Conservation (phyloP, 2,797 vertebrate species). For the Delichon dasypus region DNA sequence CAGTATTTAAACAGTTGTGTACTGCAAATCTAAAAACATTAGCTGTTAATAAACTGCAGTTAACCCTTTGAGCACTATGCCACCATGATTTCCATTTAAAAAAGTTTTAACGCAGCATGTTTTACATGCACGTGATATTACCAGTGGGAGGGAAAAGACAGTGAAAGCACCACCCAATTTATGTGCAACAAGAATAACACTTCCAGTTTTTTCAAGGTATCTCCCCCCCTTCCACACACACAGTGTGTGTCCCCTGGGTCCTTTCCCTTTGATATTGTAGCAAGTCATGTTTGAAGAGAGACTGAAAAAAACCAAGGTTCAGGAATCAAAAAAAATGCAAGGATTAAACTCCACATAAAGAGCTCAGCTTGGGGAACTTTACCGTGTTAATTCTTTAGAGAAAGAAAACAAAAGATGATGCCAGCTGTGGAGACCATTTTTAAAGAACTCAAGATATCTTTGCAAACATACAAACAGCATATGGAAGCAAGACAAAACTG, state of each 20-base stretch:
- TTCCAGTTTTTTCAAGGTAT: constrained; percentile 66
- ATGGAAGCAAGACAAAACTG: constrained; percentile 42
- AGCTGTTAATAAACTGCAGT: constrained; percentile 75
- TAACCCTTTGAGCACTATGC: constrained; percentile 70
- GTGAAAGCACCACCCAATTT: constrained; percentile 55
- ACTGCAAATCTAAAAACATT: constrained; percentile 74
- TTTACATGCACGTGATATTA: constrained; percentile 40
- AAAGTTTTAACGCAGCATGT: constrained; percentile 26
- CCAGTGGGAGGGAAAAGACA: neutral
- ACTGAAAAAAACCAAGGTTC: neutral
- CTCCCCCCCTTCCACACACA: neutral
- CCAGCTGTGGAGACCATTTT: constrained; percentile 13
- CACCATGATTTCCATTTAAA: constrained; percentile 49
- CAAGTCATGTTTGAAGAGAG: neutral
- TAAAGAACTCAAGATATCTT: constrained; percentile 35
- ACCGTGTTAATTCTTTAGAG: neutral
- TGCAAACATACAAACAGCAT: neutral
- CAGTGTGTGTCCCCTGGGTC: neutral
- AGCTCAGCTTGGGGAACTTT: constrained; percentile 1
- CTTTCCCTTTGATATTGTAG: neutral
- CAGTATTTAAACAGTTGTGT: constrained; percentile 75
- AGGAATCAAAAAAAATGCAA: neutral
- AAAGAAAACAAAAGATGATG: constrained; percentile 23
- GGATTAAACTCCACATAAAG: neutral
- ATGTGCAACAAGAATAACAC: constrained; percentile 62